Percentiles rank a stretch among this genome's conserved stretches.
Evolutionary conservation across 2,113 vertebrate genomes (phyloP).

Genomic region (Corythornis madagascariensis): DNA sequence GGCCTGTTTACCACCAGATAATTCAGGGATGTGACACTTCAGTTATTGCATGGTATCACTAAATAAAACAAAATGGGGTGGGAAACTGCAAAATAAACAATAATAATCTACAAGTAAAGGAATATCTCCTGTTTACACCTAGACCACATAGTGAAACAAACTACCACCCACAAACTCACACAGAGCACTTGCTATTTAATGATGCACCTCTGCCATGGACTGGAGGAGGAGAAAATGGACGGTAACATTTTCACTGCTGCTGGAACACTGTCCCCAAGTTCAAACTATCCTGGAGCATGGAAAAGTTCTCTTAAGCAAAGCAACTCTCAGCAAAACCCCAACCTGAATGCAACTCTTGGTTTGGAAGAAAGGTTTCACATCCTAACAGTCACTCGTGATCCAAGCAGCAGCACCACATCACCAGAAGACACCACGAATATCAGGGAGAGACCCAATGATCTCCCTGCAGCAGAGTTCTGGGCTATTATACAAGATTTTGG

Average conservation of each 20-base stretch:
- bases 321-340: background rate
- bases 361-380: background rate
- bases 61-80: background rate
- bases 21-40: background rate
- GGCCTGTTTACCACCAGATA: background rate
- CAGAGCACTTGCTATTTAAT: background rate
- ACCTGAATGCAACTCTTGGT: background rate
- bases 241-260: background rate
- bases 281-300: background rate
- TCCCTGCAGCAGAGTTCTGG: background rate
- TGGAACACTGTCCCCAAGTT: background rate
- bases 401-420: background rate
- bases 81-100: background rate
- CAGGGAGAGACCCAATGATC: background rate
- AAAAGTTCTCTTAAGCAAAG: background rate
- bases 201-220: background rate
- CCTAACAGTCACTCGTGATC: fast-evolving
- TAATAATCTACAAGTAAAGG: background rate
- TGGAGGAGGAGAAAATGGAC: background rate
- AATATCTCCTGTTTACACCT: background rate
- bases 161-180: background rate
- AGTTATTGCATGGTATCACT: background rate
- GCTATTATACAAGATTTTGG: background rate
- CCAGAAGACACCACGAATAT: background rate
- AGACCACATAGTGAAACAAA: background rate